A percentile compares a stretch with the other conserved stretches of the same genome.
Evolutionary conservation across 2,797 vertebrate genomes (phyloP).

Genomic region (Pipistrellus pygmaeus): DNA sequence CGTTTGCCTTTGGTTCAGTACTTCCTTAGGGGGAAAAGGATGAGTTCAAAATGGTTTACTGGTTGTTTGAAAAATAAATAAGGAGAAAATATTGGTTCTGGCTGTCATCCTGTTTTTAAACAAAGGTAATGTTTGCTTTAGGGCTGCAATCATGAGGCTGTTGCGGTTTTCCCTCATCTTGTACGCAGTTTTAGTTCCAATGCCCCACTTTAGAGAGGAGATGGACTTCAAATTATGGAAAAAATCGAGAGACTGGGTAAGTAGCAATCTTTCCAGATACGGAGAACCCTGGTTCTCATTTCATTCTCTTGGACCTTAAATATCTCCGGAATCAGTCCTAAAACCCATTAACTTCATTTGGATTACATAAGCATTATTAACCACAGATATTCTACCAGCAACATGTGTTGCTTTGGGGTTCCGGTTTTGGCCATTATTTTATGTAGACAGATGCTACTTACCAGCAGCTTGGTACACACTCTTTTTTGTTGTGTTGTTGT

Average conservation of each 20-base stretch:
- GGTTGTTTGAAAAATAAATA: constrained; percentile 20
- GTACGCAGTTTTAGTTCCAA: constrained; percentile 23
- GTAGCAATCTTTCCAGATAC: not conserved
- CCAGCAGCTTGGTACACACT: not conserved
- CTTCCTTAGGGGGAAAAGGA: not conserved
- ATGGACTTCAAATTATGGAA: not conserved
- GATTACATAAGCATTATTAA: not conserved
- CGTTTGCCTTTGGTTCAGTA: not conserved
- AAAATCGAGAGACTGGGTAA: not conserved
- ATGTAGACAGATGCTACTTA: not conserved
- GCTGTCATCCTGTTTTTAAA: not conserved
- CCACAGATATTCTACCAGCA: not conserved
- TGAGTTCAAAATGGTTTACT: not conserved
- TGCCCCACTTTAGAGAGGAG: not conserved
- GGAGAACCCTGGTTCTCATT: constrained; percentile 15
- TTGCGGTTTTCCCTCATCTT: not conserved
- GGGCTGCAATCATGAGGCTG: not conserved
- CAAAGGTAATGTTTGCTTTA: not conserved
- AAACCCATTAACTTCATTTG: not conserved
- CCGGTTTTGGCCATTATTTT: not conserved
- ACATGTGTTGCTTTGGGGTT: not conserved
- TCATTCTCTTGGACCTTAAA: constrained; percentile 40
- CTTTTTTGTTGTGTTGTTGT: not conserved
- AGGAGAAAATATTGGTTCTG: constrained; percentile 3
- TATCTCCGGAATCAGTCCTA: not conserved